Conservation (phyloP, 2,888 invertebrate genomes). For the Drosophila mayaguana region DNA sequence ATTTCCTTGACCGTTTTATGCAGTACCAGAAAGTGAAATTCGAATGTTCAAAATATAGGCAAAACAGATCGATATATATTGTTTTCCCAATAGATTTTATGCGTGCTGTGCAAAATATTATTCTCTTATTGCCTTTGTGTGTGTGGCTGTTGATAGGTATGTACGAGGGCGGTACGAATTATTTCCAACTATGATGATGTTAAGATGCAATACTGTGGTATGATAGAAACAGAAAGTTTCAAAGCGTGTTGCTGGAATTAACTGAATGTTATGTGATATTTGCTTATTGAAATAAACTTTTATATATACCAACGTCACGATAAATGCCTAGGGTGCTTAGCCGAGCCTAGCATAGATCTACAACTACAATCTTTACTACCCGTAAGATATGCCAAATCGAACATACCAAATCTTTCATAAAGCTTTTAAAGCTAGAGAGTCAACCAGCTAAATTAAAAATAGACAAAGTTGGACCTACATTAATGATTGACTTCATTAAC, state of each 20-base stretch:
- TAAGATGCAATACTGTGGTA: not conserved
- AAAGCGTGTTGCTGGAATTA: too few species aligned
- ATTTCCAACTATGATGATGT: not conserved
- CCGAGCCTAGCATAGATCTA: too few species aligned
- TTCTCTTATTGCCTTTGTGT: not conserved
- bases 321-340: too few species aligned
- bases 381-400: not conserved
- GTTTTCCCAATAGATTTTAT: not conserved
- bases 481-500: constrained; percentile 1
- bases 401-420: not conserved
- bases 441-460: not conserved
- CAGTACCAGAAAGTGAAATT: not conserved
- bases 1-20: not conserved
- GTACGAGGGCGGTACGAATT: not conserved
- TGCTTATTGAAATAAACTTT: too few species aligned
- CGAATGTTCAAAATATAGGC: not conserved
- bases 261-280: too few species aligned
- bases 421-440: not conserved
- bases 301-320: too few species aligned
- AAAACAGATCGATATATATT: not conserved
- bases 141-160: not conserved
- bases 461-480: not conserved
- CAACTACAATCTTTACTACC: too few species aligned
- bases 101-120: not conserved
- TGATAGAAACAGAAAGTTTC: too few species aligned